Percentiles rank a stretch among this genome's conserved stretches.
phyloP scores from a whole-genome alignment of 2,113 vertebrate genomes.

The Crotalus viridis region DNA sequence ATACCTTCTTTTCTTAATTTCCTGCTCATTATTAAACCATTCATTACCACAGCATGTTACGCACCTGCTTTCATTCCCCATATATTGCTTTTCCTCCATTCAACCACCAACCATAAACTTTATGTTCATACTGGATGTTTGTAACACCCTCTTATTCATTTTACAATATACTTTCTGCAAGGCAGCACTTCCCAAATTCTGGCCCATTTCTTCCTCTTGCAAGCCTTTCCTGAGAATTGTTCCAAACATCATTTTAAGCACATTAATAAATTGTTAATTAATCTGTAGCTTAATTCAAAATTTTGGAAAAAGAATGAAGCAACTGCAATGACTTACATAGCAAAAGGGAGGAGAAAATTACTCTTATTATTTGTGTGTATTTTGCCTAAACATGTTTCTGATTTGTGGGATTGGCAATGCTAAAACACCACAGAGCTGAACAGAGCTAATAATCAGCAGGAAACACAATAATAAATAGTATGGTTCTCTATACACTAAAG shows the following conservation, averaged over 20 bases:
- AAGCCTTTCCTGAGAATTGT: background rate
- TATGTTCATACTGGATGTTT: background rate
- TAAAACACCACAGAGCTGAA: slow-evolving; percentile 40
- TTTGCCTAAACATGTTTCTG: slow-evolving; percentile 38
- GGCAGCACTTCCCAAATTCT: background rate
- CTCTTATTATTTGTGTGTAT: slow-evolving; percentile 38
- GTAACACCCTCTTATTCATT: background rate
- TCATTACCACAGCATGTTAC: background rate
- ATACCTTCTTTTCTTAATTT: background rate
- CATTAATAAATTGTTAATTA: background rate
- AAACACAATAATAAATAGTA: slow-evolving; percentile 63
- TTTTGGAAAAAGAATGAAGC: background rate
- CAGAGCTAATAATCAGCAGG: slow-evolving; percentile 51
- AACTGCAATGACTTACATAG: slow-evolving; percentile 7
- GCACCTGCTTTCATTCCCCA: background rate
- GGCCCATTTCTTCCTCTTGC: background rate
- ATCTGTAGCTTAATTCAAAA: background rate
- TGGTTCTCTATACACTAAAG: slow-evolving; percentile 39
- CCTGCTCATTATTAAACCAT: background rate
- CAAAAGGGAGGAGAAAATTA: slow-evolving; percentile 8
- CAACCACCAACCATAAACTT: background rate
- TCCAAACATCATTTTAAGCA: background rate
- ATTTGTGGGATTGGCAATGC: slow-evolving; percentile 23
- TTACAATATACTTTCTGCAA: background rate
- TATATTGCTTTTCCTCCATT: background rate